These are phyloP conservation scores for Heliconius sara DNA, from an alignment of 2,888 invertebrate species.

Conservation along the genomic window DNA sequence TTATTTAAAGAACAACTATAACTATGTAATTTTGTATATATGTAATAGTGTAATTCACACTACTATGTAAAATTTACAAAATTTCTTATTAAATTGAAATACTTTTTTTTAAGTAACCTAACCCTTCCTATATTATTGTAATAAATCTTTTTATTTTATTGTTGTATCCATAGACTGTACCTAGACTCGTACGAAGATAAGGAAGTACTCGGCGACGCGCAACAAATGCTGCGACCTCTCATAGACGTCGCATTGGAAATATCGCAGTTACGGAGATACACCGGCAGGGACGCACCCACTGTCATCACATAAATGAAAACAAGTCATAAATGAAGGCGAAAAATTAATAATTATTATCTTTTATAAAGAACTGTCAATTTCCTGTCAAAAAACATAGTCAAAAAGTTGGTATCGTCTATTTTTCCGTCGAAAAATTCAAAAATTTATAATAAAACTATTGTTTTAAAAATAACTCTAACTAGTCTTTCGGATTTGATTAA, in stretches of 20 bases:
- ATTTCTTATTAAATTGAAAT: too few species aligned
- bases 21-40: too few species aligned
- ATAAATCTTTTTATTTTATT: not conserved
- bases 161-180: slow-evolving; percentile 86
- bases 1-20: too few species aligned
- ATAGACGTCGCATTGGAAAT: slow-evolving; percentile 94
- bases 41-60: too few species aligned
- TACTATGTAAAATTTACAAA: too few species aligned
- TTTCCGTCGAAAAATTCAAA: not conserved
- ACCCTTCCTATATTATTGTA: too few species aligned
- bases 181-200: slow-evolving; percentile 96
- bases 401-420: not conserved
- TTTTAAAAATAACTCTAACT: not conserved
- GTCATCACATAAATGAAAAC: slow-evolving; percentile 93
- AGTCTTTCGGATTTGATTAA: not conserved
- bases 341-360: not conserved
- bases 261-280: slow-evolving; percentile 91
- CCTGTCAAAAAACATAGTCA: not conserved
- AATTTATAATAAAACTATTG: not conserved
- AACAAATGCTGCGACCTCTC: slow-evolving; percentile 92
- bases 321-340: not conserved
- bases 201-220: slow-evolving; percentile 86
- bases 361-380: not conserved
- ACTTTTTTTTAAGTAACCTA: too few species aligned
- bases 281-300: slow-evolving; percentile 95